Base-by-base conservation (phyloP, 2,888 invertebrate species). In the Dasypolia templi region DNA sequence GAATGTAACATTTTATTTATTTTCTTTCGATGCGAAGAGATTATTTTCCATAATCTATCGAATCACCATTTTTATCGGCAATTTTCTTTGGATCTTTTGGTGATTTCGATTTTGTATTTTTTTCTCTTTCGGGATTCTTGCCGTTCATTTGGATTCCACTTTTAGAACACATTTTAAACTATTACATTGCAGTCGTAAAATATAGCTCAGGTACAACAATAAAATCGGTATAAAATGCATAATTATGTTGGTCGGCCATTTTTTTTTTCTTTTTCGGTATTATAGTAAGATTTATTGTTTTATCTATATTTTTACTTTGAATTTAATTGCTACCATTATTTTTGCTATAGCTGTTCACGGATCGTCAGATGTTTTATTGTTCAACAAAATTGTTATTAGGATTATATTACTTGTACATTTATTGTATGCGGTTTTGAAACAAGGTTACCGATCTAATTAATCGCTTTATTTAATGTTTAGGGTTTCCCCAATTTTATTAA, bases 401-500 rank as follows among this genome's bases (percentile, higher is more conserved):
- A 69, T 77, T 75, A 59, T 77, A 77, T 77, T 29, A 51, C 56
- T n/a, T 22, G 19, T n/a, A 29, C 19, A 35, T 76, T 66, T 58
- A 29, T 67, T 75, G 66, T 51, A 44, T 76, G 26, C 1, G 35
- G 19, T 26, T 44, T 56, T 44, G 14, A 67, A 76, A 56, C 7
- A 42, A n/a, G 14, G 35, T 44, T 29, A 35, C 44, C 14, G 1
- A 35, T 19, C 7, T 46, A 17, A 6, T 29, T 19, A 49, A 19
- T 17, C 29, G 29, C 29, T 39, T 29, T 17, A 32, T 68, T 70
- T 51, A 3, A 2, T 22, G 17, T 11, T 46, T 4, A 44, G 3
- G 1, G 7, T 55, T 56, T n/a, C n/a, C n/a, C n/a, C n/a, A 39
- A 66, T 39, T 46, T 39, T 22, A 35, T 11, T n/a, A n/a, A 63